These are phyloP conservation scores for Pampus argenteus DNA, from an alignment of 2,797 vertebrate genomes.

Conservation along the genomic window DNA sequence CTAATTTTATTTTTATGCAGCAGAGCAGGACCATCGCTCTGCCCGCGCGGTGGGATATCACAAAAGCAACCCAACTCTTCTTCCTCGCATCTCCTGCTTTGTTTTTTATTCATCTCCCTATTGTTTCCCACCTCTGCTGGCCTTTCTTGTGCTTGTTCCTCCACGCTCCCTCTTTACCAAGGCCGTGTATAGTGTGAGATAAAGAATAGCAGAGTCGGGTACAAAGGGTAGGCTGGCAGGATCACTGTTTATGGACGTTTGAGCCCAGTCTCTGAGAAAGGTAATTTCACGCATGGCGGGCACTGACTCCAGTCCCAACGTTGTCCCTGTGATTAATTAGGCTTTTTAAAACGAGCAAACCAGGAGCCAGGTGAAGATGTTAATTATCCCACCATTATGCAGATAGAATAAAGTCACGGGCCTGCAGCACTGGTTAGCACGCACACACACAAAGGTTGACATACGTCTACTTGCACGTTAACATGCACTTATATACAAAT, in stretches of 20 bases:
- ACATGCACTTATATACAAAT: constrained; percentile 25
- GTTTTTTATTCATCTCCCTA: constrained; percentile 41
- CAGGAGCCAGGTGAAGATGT: constrained; percentile 84
- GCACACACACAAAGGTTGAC: not conserved
- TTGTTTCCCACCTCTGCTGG: constrained; percentile 52
- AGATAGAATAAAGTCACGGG: constrained; percentile 68
- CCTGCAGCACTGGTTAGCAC: constrained; percentile 42
- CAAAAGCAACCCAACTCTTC: constrained; percentile 39
- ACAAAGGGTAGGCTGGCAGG: constrained; percentile 69
- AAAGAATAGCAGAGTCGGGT: constrained; percentile 67
- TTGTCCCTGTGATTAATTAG: constrained; percentile 84
- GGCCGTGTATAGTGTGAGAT: constrained; percentile 63
- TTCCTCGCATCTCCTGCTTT: constrained; percentile 21
- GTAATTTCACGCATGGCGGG: constrained; percentile 86
- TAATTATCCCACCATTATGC: constrained; percentile 79
- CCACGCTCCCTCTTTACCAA: constrained; percentile 45
- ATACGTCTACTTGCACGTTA: constrained; percentile 7
- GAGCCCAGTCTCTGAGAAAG: constrained; percentile 79
- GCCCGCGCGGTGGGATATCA: constrained; percentile 39
- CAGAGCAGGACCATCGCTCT: constrained; percentile 35
- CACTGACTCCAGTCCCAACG: constrained; percentile 72
- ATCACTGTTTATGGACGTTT: constrained; percentile 83
- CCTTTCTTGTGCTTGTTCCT: constrained; percentile 51
- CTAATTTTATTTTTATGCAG: constrained; percentile 66
- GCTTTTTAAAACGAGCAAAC: constrained; percentile 83